These are phyloP conservation scores for Sinotaia quadrata DNA, from an alignment of 2,888 invertebrate genomes.

Conservation along the genomic window DNA sequence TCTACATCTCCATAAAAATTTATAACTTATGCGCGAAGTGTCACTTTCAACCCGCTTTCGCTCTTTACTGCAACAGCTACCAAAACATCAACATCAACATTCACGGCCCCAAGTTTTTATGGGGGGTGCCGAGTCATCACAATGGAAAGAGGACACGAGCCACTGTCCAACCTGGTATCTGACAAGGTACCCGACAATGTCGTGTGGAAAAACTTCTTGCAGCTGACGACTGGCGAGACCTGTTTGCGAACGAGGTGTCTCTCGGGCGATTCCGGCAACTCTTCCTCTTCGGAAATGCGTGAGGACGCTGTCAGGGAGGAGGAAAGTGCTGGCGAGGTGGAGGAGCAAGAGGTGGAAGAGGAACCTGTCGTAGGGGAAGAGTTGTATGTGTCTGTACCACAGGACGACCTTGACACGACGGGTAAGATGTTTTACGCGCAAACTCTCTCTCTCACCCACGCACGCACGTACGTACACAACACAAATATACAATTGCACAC, in stretches of 20 bases:
- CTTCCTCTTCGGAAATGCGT: not conserved
- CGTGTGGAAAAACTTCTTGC: not conserved
- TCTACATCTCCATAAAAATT: not conserved
- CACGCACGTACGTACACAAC: not conserved
- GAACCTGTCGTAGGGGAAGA: too few relatives aligned
- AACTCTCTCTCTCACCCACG: too few relatives aligned
- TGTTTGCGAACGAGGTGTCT: not conserved
- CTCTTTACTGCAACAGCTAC: not conserved
- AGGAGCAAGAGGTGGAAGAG: too few relatives aligned
- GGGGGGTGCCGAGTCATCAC: not conserved
- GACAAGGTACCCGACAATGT: not conserved
- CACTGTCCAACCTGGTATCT: not conserved
- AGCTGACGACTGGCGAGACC: too few relatives aligned
- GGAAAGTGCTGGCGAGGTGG: too few relatives aligned
- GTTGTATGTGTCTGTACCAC: too few relatives aligned
- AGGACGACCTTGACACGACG: too few relatives aligned
- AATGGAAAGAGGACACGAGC: not conserved
- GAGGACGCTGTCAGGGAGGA: too few relatives aligned
- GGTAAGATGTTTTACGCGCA: too few relatives aligned
- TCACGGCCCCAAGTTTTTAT: not conserved
- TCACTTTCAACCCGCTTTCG: too few relatives aligned
- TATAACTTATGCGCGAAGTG: too few relatives aligned
- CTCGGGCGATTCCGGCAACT: not conserved
- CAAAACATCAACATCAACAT: not conserved
- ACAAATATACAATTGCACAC: not conserved